A percentile compares a stretch with the other conserved stretches of the same genome.
Conservation (phyloP, 2,888 invertebrate species). For the Lordiphosa andalusiaca region DNA sequence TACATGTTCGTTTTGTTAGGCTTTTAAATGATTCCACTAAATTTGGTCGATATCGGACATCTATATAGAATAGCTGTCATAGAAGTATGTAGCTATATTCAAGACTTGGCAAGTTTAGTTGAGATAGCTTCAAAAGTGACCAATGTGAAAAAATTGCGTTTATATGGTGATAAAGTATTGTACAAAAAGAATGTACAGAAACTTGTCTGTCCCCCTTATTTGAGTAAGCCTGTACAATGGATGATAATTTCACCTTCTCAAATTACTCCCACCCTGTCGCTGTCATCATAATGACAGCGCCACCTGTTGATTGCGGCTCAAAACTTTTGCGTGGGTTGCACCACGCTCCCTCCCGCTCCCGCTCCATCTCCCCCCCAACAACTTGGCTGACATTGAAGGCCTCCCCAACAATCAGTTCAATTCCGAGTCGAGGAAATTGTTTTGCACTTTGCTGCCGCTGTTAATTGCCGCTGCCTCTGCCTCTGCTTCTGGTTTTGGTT, state of each 20-base stretch:
- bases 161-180: too few species aligned
- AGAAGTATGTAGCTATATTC: too few species aligned
- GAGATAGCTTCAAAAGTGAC: too few species aligned
- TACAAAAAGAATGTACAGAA: too few species aligned
- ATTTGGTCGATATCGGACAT: too few species aligned
- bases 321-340: conserved; percentile 2
- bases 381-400: conserved; percentile 43
- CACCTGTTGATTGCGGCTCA: conserved; percentile 14
- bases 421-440: conserved; percentile 47
- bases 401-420: conserved; percentile 50
- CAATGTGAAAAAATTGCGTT: too few species aligned
- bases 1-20: too few species aligned
- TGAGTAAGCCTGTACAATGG: too few species aligned
- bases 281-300: conserved; percentile 9
- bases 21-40: too few species aligned
- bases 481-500: conserved; percentile 10
- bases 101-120: too few species aligned
- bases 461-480: conserved; percentile 48
- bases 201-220: too few species aligned
- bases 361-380: neutral
- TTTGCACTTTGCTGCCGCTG: conserved; percentile 51
- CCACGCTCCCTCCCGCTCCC: neutral
- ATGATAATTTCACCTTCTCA: neutral
- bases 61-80: too few species aligned
- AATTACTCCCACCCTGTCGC: conserved; percentile 2